Evolutionary conservation across 1,140 invertebrate genomes (phyloP), one percentile per base, ranked within the genome.

Genomic region (Sminthurides bifidus): DNA sequence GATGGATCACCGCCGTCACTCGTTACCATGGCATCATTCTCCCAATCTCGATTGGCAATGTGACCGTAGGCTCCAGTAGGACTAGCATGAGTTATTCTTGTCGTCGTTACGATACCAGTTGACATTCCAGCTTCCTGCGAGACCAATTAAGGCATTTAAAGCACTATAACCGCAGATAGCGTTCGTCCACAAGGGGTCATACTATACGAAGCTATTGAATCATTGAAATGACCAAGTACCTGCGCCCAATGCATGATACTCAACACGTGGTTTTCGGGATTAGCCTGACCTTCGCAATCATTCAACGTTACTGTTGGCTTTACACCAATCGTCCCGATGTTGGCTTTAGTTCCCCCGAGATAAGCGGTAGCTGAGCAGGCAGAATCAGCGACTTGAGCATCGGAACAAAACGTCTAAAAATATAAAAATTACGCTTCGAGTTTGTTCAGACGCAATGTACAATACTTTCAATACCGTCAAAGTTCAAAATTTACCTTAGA

Each of bases 331-430:
- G 65, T 68, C n/a, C 46, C 63, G 12, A 54, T 56, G 31, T 71
- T 70, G 0, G 59, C 63, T 54, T 71, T 71, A 14, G 71, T 70
- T 2, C 75, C 75, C 15, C 69, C 68, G 15, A 76, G 60, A 45
- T 75, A 74, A 5, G 75, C 75, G 10, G 74, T 74, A 0, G 75
- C 73, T n/a, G 71, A 68, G 26, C 72, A 73, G 1, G 75, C 76
- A 19, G 74, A 76, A 52, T 77, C 75, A 1, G 75, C 67, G 4
- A 74, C 71, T 67, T 75, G 73, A 5, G 5, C 6, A 23, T 61
- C 51, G 19, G 45, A 3, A 43, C 71, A 74, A 59, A 74, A 75
- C 0, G 76, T 77, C 75, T 75, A 26, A 1, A 50, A 54, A 30
- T 23, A 24, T 48, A 41, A 27, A 24, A 26, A 51, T 29, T 12